These are phyloP conservation scores for Sebastes variabilis DNA, from an alignment of 2,797 vertebrate genomes.

Conservation along the genomic window DNA sequence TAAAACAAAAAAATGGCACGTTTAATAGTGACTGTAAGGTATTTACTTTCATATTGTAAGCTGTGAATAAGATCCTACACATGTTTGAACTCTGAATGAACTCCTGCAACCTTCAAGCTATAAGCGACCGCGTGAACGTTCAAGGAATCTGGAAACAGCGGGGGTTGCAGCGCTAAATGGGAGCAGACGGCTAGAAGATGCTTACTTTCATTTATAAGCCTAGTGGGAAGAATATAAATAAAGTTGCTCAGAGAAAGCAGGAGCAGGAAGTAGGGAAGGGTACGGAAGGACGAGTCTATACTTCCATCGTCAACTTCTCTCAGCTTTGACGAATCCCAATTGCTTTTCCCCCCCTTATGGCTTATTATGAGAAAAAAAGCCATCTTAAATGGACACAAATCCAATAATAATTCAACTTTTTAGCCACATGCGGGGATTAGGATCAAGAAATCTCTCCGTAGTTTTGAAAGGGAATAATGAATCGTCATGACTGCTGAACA, in stretches of 20 bases:
- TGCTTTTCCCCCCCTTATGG: conserved; percentile 2
- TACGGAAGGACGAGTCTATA: conserved; percentile 44
- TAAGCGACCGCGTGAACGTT: conserved; percentile 6
- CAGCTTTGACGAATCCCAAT: conserved; percentile 2
- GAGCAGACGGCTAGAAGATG: conserved; percentile 27
- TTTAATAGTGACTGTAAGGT: neutral
- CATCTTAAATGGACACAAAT: conserved; percentile 62
- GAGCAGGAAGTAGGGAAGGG: conserved; percentile 44
- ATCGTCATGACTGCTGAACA: conserved; percentile 33
- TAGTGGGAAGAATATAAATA: conserved; percentile 13
- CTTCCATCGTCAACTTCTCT: conserved; percentile 34
- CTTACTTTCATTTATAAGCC: conserved; percentile 21
- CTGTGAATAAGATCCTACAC: neutral
- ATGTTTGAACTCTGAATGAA: conserved; percentile 26
- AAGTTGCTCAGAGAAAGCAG: conserved; percentile 1
- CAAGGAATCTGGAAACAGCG: conserved; percentile 21
- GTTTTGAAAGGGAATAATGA: conserved; percentile 53
- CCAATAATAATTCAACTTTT: conserved; percentile 66
- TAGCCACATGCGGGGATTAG: conserved; percentile 56
- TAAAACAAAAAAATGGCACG: neutral
- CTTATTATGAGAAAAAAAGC: conserved; percentile 54
- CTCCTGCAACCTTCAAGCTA: conserved; percentile 41
- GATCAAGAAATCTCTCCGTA: conserved; percentile 40
- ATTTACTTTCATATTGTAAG: neutral
- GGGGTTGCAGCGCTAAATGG: neutral